Evolutionary conservation across 37 sponge, comb jelly and placozoan genomes (phyloP).

Genomic region (Aphrocallistes beatrix): DNA sequence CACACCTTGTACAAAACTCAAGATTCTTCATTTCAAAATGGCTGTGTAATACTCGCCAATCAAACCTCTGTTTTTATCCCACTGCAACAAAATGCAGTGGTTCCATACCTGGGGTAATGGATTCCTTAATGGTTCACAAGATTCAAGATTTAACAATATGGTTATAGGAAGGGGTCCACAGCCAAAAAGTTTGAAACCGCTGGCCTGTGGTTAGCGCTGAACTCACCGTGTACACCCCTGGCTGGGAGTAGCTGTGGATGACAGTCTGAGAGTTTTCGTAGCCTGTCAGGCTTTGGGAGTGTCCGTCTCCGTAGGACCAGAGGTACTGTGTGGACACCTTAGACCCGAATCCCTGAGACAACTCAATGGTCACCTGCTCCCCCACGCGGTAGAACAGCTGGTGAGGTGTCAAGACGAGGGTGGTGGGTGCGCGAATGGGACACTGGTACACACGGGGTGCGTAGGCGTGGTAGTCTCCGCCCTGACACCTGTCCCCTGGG

Average conservation of each 20-base stretch:
- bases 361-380: neutral
- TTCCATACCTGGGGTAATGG: too few relatives aligned
- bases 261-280: neutral
- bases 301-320: neutral
- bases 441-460: neutral
- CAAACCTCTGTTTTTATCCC: too few relatives aligned
- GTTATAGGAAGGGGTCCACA: too few relatives aligned
- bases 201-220: too few relatives aligned
- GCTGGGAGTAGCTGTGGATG: neutral
- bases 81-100: too few relatives aligned
- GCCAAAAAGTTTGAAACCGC: too few relatives aligned
- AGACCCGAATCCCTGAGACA: neutral
- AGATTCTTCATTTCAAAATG: too few relatives aligned
- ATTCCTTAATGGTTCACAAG: too few relatives aligned
- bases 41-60: too few relatives aligned
- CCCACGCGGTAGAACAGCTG: neutral
- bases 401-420: neutral
- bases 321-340: neutral
- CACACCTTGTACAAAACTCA: too few relatives aligned
- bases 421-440: neutral
- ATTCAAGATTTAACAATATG: too few relatives aligned
- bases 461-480: conserved; percentile 29
- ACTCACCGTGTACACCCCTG: conserved; percentile 9
- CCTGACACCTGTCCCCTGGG: conserved; percentile 33
- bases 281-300: neutral